Percentiles rank a stretch among this genome's conserved stretches.
Conservation (phyloP, 2,888 invertebrate genomes). For the Megaustenia siamemsis region DNA sequence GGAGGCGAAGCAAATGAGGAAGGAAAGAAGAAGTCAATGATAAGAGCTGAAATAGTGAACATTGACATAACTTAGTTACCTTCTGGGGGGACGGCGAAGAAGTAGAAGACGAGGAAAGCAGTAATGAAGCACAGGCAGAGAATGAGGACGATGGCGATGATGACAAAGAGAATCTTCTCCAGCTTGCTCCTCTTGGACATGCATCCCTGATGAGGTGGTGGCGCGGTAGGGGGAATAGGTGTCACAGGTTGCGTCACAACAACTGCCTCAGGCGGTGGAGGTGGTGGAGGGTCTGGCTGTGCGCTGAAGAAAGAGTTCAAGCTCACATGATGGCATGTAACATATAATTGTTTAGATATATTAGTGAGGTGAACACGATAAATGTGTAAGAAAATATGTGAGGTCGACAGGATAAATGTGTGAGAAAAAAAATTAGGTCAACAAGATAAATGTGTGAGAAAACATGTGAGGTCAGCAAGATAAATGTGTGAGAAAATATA, state of each 20-base stretch:
- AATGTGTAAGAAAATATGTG: no score
- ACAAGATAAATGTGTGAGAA: no score
- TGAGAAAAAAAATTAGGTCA: no score
- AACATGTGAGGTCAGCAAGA: no score
- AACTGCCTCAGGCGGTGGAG: slow-evolving; percentile 30
- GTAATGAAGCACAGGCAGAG: slow-evolving; percentile 36
- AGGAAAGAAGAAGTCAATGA: no score
- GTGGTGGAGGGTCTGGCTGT: slow-evolving; percentile 45
- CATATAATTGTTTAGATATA: no score
- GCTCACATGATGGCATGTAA: no score
- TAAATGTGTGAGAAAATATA: no score
- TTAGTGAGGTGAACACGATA: no score
- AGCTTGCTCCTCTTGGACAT: slow-evolving; percentile 45
- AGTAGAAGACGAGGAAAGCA: slow-evolving; percentile 51
- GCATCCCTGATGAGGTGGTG: slow-evolving; percentile 48
- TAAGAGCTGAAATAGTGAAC: no score
- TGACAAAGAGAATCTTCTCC: slow-evolving; percentile 51
- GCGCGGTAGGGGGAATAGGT: slow-evolving; percentile 37
- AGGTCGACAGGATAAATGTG: no score
- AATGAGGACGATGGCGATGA: slow-evolving; percentile 45
- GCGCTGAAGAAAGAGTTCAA: slow-evolving; percentile 33
- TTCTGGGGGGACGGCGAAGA: slow-evolving; percentile 24
- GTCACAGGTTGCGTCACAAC: slow-evolving; percentile 25
- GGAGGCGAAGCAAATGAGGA: no score
- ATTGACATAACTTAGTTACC: slow-evolving; percentile 11